Percentiles rank a stretch among this genome's conserved stretches.
Evolutionary conservation across 2,797 vertebrate species (phyloP).

Genomic region (Coranthus polyacanthus): DNA sequence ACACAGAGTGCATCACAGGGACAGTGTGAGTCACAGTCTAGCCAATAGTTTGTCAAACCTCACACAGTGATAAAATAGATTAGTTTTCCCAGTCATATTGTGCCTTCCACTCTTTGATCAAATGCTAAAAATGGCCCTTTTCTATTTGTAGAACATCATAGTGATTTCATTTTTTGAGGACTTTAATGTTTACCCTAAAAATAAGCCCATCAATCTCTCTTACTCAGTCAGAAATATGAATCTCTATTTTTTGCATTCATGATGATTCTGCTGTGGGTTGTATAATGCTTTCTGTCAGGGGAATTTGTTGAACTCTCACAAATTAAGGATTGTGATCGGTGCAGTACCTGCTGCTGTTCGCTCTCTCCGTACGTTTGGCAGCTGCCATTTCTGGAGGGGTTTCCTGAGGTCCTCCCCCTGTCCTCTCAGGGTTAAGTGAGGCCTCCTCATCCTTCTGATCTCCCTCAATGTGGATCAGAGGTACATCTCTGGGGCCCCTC

Average conservation of each 20-base stretch:
- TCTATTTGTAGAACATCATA: slow-evolving; percentile 6
- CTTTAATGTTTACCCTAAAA: slow-evolving; percentile 37
- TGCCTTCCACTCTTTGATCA: slow-evolving; percentile 39
- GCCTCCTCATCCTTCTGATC: slow-evolving; percentile 89
- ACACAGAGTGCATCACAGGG: slow-evolving; percentile 51
- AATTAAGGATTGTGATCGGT: slow-evolving; percentile 22
- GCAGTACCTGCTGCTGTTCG: slow-evolving; percentile 82
- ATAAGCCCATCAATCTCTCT: not conserved
- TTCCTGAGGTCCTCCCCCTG: slow-evolving; percentile 65
- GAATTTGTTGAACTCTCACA: slow-evolving; percentile 10
- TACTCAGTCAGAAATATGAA: slow-evolving; percentile 25
- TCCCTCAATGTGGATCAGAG: slow-evolving; percentile 95
- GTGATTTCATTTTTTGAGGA: slow-evolving; percentile 18
- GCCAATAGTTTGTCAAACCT: slow-evolving; percentile 55
- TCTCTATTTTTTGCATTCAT: slow-evolving; percentile 35
- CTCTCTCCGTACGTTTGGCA: slow-evolving; percentile 63
- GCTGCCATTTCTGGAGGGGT: slow-evolving; percentile 58
- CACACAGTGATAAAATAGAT: slow-evolving; percentile 54
- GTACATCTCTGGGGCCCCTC: slow-evolving; percentile 89
- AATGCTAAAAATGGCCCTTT: slow-evolving; percentile 40
- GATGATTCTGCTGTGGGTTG: slow-evolving; percentile 27
- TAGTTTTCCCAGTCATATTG: slow-evolving; percentile 31
- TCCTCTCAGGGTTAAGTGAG: slow-evolving; percentile 59
- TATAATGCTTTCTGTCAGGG: slow-evolving; percentile 18
- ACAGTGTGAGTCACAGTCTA: slow-evolving; percentile 49